These are phyloP conservation scores for Atrichornis clamosus DNA, from an alignment of 2,113 vertebrate species.

Conservation along the genomic window DNA sequence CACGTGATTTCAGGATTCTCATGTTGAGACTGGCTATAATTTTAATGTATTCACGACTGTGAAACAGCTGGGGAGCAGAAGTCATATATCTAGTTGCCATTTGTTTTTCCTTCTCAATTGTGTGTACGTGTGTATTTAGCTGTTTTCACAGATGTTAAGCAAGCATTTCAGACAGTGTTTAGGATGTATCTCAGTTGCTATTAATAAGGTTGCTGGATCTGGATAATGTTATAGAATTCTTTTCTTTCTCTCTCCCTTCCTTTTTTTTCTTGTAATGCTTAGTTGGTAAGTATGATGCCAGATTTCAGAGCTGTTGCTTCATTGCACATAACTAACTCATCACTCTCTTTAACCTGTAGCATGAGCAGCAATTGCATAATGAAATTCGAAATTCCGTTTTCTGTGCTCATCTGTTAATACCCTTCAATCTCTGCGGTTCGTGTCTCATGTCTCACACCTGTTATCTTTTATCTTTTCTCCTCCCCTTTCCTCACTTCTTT, in stretches of 20 bases:
- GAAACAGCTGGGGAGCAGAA: constrained; percentile 38
- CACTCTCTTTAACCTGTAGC: constrained; percentile 71
- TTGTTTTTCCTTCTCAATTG: constrained; percentile 15
- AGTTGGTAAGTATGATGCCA: constrained; percentile 75
- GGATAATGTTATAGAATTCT: constrained; percentile 72
- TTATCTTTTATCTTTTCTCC: constrained; percentile 77
- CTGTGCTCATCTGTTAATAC: constrained; percentile 75
- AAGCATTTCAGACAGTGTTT: constrained; percentile 24
- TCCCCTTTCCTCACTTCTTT: constrained; percentile 66
- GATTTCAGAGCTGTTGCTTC: constrained; percentile 64
- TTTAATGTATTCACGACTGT: neutral
- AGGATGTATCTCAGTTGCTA: constrained; percentile 42
- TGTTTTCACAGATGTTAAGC: constrained; percentile 20
- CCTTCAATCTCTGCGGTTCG: constrained; percentile 71
- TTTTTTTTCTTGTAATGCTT: constrained; percentile 62
- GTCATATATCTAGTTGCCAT: neutral
- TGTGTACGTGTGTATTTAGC: constrained; percentile 26
- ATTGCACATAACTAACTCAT: constrained; percentile 69
- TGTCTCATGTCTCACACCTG: constrained; percentile 75
- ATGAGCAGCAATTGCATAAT: constrained; percentile 72
- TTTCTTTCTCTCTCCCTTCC: constrained; percentile 65
- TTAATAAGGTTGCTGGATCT: constrained; percentile 58
- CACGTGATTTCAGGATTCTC: neutral
- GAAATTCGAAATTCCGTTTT: constrained; percentile 64
- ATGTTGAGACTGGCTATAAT: neutral